Evolutionary conservation across 2,797 vertebrate genomes (phyloP).

Genomic region (Galago senegalensis): DNA sequence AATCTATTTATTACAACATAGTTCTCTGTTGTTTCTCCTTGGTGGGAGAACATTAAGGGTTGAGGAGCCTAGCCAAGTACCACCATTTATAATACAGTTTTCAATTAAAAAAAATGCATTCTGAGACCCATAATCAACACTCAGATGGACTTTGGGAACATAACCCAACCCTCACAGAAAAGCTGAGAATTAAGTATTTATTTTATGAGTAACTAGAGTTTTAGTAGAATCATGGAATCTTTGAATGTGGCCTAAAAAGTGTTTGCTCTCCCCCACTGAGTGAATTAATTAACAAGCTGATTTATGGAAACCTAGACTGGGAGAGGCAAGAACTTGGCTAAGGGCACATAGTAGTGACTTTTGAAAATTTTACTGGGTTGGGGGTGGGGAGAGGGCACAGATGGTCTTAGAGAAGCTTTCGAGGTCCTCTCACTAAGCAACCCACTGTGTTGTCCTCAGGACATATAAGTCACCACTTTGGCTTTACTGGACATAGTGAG

Average conservation of each 20-base stretch:
- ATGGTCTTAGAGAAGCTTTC: background rate
- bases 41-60: background rate
- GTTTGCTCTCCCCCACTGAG: background rate
- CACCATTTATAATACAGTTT: background rate
- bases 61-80: background rate
- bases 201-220: conserved; percentile 8
- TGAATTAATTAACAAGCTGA: background rate
- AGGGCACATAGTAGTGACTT: background rate
- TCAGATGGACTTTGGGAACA: conserved; percentile 5
- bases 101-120: background rate
- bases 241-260: background rate
- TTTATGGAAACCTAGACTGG: background rate
- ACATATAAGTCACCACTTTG: conserved; percentile 37
- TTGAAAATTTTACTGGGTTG: background rate
- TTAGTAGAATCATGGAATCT: conserved; percentile 15
- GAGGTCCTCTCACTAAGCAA: background rate
- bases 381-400: background rate
- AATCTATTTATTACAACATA: background rate
- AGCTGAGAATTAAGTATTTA: background rate
- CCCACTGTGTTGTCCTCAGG: background rate
- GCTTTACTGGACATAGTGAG: conserved; percentile 66
- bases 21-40: background rate
- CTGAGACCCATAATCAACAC: background rate
- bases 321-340: background rate
- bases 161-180: background rate